These are phyloP conservation scores for Thymelicus lineola DNA, from an alignment of 2,888 invertebrate genomes.

Conservation along the genomic window DNA sequence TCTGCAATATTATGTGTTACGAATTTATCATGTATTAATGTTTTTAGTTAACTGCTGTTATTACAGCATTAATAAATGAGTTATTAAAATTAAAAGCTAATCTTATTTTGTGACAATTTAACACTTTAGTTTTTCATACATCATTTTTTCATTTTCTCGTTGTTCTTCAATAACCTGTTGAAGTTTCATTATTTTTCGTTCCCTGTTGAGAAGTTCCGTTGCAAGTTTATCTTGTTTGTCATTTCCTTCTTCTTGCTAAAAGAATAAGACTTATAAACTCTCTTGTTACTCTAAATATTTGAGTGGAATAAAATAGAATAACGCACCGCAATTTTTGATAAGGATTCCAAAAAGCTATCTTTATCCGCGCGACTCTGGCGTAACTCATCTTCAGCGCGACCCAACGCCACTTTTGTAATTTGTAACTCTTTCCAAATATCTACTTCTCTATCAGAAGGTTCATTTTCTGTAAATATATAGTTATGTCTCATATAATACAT, in stretches of 20 bases:
- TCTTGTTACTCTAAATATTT: not conserved
- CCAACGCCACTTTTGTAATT: slow-evolving; percentile 61
- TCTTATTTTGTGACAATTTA: too few relatives aligned
- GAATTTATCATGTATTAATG: too few relatives aligned
- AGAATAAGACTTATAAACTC: slow-evolving; percentile 28
- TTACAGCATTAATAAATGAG: too few relatives aligned
- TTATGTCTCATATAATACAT: too few relatives aligned
- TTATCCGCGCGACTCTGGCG: slow-evolving; percentile 75
- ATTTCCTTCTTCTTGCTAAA: slow-evolving; percentile 68
- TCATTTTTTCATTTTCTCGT: slow-evolving; percentile 66
- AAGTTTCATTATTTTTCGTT: slow-evolving; percentile 66
- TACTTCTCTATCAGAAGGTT: slow-evolving; percentile 76
- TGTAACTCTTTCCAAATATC: slow-evolving; percentile 81
- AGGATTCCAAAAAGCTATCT: slow-evolving; percentile 75
- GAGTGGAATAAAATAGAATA: not conserved
- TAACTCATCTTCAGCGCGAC: slow-evolving; percentile 70
- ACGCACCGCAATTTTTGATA: slow-evolving; percentile 78
- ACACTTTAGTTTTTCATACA: slow-evolving; percentile 51
- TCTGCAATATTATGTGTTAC: too few relatives aligned
- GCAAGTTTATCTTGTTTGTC: slow-evolving; percentile 71
- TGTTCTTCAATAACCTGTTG: slow-evolving; percentile 66
- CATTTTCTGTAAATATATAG: slow-evolving; percentile 55
- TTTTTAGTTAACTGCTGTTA: too few relatives aligned
- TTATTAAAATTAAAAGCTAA: too few relatives aligned
- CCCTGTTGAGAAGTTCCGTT: slow-evolving; percentile 67